Base-by-base conservation (phyloP, 2,113 vertebrate species). In the Triplophysa siluroides region DNA sequence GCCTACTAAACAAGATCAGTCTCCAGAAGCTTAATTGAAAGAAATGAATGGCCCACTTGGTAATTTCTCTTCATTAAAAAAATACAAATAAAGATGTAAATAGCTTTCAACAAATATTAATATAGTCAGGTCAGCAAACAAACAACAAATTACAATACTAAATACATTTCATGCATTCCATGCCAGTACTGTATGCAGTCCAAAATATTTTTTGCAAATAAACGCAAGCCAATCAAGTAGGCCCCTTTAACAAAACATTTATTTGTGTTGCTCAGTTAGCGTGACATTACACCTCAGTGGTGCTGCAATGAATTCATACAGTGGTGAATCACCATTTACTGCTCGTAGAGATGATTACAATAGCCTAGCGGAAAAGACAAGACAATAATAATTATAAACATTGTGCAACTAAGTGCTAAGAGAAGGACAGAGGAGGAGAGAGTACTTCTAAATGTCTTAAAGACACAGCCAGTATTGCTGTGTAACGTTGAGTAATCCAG, bases 201-300 rank as follows among this genome's bases (percentile, higher is more conserved):
- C 5, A 38, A 38, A 38, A 58, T 58, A 1, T 1, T 8, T n/a
- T 1, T 16, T 3, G 9, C 6, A 9, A 4, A 56, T n/a, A n/a
- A 58, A 58, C 19, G 9, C n/a, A 58, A 58, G 33, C 7, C n/a
- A n/a, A 58, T n/a, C 18, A 19, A 58, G 7, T 52, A 14, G 14
- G 6, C 33, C 13, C 26, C 10, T 33, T 73, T 78, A 29, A 67
- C 68, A 74, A 61, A 83, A 50, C 24, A 78, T 82, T 71, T 38
- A 38, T 73, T 60, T 7, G 33, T 78, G 75, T 33, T 72, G 14
- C 47, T 82, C 77, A 76, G 67, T 64, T 66, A 52, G 68, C 61
- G 41, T 54, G 60, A 79, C 60, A 26, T 63, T 72, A 67, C 62
- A 14, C 16, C 45, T 33, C 56, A 8, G 29, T 58, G 1, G 24